Evolutionary conservation across 2,113 vertebrate genomes (phyloP), one percentile per base, ranked within the genome.

Genomic region (Pogona vitticeps): DNA sequence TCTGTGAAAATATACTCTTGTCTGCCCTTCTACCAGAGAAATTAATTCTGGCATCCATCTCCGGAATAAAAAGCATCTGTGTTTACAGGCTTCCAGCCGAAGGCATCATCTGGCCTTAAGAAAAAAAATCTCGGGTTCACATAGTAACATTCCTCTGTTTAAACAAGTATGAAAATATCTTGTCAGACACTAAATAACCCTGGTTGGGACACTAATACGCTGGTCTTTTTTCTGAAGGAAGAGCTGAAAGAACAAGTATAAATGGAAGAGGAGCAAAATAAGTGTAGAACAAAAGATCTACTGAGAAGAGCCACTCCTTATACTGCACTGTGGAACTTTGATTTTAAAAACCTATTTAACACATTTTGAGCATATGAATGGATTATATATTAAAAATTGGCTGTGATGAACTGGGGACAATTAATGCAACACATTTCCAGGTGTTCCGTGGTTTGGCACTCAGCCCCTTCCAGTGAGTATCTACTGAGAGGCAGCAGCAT

Each of bases 51-150:
- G 40, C 73, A 81, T 33, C 80, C 42, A 31, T 2, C 1, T 12
- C 46, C 31, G 31, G 73, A 52, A 84, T 72, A 81, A 61, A 68
- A 80, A 82, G 52, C 0, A 18, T 33, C 18, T 76, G 56, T 61
- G 83, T 59, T 80, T 65, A 58, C 58, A 78, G 67, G 71, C 59
- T 88, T 72, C 40, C 6, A 86, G 80, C 67, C 59, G 78, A 73
- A 81, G 31, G 70, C 1, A 40, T 38, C 21, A 40, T 13, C 33
- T 58, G 58, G 33, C 58, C 83, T 85, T 76, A n/a, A 36, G 0
- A 40, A 38, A 59, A 3, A 17, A 71, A 86, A 73, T n/a, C 1
- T 76, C 63, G 71, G 46, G 18, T 14, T 63, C 78, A 65, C 67
- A 42, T 0, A 0, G 61, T n/a, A 85, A 59, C 15, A 71, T 81